Percentiles rank a stretch among this genome's conserved stretches.
Conservation (phyloP, 2,888 invertebrate species). For the Rhagophthalmus giganteus region DNA sequence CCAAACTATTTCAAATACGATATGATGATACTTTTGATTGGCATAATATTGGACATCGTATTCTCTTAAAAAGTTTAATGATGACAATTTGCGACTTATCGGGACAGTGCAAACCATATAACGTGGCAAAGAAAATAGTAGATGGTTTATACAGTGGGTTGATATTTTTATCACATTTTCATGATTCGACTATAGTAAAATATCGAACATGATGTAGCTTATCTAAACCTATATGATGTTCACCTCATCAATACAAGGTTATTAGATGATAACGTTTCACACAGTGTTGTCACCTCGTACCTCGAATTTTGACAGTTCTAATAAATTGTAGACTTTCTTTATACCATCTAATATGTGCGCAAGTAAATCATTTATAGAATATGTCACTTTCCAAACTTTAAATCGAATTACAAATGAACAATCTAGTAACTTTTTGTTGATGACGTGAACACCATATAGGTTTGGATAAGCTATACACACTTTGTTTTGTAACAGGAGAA, state of each 20-base stretch:
- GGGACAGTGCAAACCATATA: constrained; percentile 63
- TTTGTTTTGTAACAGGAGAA: constrained; percentile 44
- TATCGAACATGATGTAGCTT: too few species aligned
- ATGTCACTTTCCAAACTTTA: too few species aligned
- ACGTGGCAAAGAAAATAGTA: constrained; percentile 59
- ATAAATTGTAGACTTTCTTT: neutral
- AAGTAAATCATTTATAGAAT: too few species aligned
- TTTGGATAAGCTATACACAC: constrained; percentile 3
- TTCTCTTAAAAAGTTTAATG: constrained; percentile 59
- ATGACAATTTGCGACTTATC: constrained; percentile 68
- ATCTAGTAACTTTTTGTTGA: too few species aligned
- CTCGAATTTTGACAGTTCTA: neutral
- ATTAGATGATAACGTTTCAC: neutral
- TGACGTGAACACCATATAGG: too few species aligned
- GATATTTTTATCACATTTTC: constrained; percentile 1
- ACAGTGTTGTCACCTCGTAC: neutral
- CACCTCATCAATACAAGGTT: too few species aligned
- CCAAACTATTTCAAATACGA: constrained; percentile 59
- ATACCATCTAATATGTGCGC: neutral
- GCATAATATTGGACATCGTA: constrained; percentile 57
- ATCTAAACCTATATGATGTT: too few species aligned
- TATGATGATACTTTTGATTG: constrained; percentile 59
- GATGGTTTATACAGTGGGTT: constrained; percentile 61
- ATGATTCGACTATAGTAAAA: too few species aligned
- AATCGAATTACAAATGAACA: too few species aligned